Percentiles rank a stretch among this genome's conserved stretches.
Evolutionary conservation across 2,113 vertebrate species (phyloP).

Genomic region (Heterochromis multidens): DNA sequence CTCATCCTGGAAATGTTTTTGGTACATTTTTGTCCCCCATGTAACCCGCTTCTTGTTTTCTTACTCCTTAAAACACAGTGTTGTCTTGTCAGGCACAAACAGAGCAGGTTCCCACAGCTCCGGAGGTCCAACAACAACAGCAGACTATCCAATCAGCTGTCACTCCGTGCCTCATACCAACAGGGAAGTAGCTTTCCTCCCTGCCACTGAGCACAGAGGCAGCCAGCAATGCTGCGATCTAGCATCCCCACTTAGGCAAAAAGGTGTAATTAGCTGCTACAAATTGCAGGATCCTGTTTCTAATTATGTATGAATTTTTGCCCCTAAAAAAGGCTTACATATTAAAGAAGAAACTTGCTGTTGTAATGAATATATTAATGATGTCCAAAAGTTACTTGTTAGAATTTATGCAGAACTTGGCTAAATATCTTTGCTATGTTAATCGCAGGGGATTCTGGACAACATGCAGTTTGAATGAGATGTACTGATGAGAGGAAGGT

Average conservation of each 20-base stretch:
- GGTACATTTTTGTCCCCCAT: conserved; percentile 11
- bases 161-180: background rate
- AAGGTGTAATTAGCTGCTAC: conserved; percentile 55
- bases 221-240: conserved; percentile 7
- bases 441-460: conserved; percentile 30
- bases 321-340: conserved; percentile 16
- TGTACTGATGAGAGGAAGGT: conserved; percentile 20
- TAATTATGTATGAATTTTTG: conserved; percentile 50
- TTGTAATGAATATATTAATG: conserved; percentile 61
- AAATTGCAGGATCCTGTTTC: conserved; percentile 50
- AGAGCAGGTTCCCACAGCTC: conserved; percentile 8
- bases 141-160: conserved; percentile 14
- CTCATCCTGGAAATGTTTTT: conserved; percentile 36
- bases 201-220: background rate
- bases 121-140: background rate
- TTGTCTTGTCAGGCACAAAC: conserved; percentile 10
- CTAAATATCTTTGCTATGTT: conserved; percentile 33
- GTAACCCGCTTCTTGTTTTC: background rate
- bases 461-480: conserved; percentile 47
- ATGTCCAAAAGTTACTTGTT: conserved; percentile 43
- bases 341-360: conserved; percentile 32
- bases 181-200: background rate
- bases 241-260: conserved; percentile 19
- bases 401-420: conserved; percentile 34
- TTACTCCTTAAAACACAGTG: conserved; percentile 17